Conservation (phyloP, 1,140 invertebrate species). For the Calycopis cecrops region DNA sequence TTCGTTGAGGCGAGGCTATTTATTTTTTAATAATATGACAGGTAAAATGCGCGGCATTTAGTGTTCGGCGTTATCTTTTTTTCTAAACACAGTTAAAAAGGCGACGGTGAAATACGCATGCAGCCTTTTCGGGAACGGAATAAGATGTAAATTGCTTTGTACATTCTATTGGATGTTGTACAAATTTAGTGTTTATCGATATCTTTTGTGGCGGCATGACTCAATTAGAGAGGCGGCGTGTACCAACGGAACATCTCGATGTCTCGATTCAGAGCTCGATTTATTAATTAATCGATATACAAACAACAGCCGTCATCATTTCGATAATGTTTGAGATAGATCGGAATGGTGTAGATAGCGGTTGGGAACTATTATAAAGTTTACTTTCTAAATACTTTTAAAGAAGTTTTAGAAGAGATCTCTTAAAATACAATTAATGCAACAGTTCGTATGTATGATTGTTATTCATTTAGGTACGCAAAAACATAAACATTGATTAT, state of each 20-base stretch:
- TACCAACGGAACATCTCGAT: slow-evolving; percentile 60
- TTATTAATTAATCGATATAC: slow-evolving; percentile 74
- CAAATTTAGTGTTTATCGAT: slow-evolving; percentile 36
- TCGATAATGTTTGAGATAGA: slow-evolving; percentile 54
- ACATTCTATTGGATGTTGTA: slow-evolving; percentile 16
- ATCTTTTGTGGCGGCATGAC: slow-evolving; percentile 64
- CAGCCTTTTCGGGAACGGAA: slow-evolving; percentile 13
- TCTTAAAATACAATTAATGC: no score
- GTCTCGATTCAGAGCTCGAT: slow-evolving; percentile 58
- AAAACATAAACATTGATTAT: no score
- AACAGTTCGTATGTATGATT: no score
- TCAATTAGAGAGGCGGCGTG: slow-evolving; percentile 69
- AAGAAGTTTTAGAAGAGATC: not conserved
- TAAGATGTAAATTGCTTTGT: slow-evolving; percentile 27
- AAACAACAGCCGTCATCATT: slow-evolving; percentile 67
- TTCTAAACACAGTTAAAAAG: slow-evolving; percentile 25
- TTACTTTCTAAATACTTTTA: slow-evolving; percentile 11
- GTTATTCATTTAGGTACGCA: no score
- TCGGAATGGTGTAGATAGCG: slow-evolving; percentile 27
- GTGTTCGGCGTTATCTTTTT: slow-evolving; percentile 53
- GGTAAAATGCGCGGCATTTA: slow-evolving; percentile 70
- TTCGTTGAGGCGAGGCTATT: slow-evolving; percentile 54
- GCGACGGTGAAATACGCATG: slow-evolving; percentile 5
- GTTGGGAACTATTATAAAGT: slow-evolving; percentile 11
- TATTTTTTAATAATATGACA: slow-evolving; percentile 73